Evolutionary conservation across 2,888 invertebrate species (phyloP), one percentile per base, ranked within the genome.

Genomic region (Platycnemis pennipes): DNA sequence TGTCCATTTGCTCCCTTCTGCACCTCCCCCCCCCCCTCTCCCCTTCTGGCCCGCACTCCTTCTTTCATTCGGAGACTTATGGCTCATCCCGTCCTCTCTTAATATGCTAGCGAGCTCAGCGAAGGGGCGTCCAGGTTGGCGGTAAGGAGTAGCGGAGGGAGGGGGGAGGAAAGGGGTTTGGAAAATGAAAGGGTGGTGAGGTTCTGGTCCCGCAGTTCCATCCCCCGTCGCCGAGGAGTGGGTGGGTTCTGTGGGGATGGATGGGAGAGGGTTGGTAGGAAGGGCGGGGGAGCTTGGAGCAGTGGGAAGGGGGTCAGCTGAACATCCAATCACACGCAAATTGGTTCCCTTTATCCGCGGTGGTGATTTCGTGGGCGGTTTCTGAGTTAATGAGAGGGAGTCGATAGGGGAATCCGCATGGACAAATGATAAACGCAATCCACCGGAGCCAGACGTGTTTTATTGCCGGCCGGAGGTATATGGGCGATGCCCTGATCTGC

Each of bases 351-450:
- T 56, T 89, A 87, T 87, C 87, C 87, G 87, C 45, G 42, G 42
- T 89, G 91, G 91, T 91, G 91, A 91, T 91, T 91, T 69, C 63
- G 91, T 91, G 63, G 91, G 91, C 63, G 91, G 91, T 91, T 69
- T 53, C 63, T 42, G 91, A 91, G 91, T 91, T 91, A 91, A 91
- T 91, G 91, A 91, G 46, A 46, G 88, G 88, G 53, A 46, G 91
- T 91, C 91, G 91, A 91, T 91, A 42, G 56, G 91, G 53, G 91
- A 63, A 91, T 63, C 63, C 63, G 91, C 63, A 53, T 63, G 91
- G 91, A 91, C 91, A 63, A 63, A 91, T 91, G 91, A 91, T 91
- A 91, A 91, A 91, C 91, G 63, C 56, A 63, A 56, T 89, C 89
- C 89, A 56, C 56, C 77, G 63, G 63, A 13, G 63, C 44, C 87